These are phyloP conservation scores for Watersipora subatra DNA, from an alignment of 1,140 invertebrate species.

Conservation along the genomic window DNA sequence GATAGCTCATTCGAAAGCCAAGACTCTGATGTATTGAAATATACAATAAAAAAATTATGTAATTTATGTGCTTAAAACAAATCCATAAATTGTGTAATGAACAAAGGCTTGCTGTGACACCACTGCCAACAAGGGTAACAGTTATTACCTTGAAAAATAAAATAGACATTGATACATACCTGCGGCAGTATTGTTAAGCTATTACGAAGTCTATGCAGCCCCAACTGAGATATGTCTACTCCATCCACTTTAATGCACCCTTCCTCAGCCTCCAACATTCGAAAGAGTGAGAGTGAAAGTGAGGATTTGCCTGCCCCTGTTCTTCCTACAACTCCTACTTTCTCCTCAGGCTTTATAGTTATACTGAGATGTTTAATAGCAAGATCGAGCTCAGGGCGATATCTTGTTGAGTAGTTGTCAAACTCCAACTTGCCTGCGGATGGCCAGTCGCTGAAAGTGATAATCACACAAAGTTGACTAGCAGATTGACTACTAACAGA, in stretches of 20 bases:
- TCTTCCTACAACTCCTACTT: constrained; percentile 47
- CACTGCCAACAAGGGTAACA: too few species aligned
- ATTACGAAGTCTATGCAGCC: constrained; percentile 52
- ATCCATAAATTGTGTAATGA: too few species aligned
- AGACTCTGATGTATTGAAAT: too few species aligned
- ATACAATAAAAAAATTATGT: too few species aligned
- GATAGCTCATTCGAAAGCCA: too few species aligned
- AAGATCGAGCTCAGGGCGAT: constrained; percentile 25
- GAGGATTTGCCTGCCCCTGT: constrained; percentile 49
- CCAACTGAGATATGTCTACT: constrained; percentile 43
- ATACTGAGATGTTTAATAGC: constrained; percentile 25
- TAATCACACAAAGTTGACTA: constrained; percentile 11
- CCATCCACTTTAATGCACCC: constrained; percentile 83
- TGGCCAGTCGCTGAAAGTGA: constrained; percentile 53
- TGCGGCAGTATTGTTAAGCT: constrained; percentile 73
- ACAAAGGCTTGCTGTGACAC: neutral
- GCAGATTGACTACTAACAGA: constrained; percentile 4
- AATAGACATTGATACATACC: too few species aligned
- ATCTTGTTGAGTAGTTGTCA: constrained; percentile 47
- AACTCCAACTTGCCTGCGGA: constrained; percentile 56
- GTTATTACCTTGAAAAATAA: too few species aligned
- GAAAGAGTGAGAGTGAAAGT: constrained; percentile 44
- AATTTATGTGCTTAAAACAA: too few species aligned
- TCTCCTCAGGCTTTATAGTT: constrained; percentile 37
- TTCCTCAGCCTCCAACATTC: constrained; percentile 48